Base-by-base conservation (phyloP, 2,113 vertebrate genomes). In the Semnornis frantzii region DNA sequence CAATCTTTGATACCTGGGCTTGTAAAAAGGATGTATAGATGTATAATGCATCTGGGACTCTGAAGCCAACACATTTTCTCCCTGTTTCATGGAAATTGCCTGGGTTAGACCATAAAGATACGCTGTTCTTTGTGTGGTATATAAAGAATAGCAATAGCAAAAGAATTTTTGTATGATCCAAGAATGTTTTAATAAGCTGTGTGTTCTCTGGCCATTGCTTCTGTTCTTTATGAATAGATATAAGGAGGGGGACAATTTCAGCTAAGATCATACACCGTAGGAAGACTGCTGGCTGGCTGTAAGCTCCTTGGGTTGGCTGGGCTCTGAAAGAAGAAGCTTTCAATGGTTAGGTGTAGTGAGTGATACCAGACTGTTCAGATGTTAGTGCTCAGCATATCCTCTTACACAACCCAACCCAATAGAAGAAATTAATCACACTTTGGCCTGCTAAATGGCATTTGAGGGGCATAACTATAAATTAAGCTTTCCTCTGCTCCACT, bases 401-500 rank as follows among this genome's bases (percentile, higher is more conserved):
- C 60, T 92, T 82, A 64, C 48, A 66, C 37, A 86, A 63, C 31
- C 11, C 64, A 73, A 24, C 57, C 52, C 1, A 8, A 54, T 4
- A 74, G 75, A 83, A 87, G 5, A 89, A 91, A 87, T 80, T 80
- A 68, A 94, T 87, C 60, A 57, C 12, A 13, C n/a, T 60, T 94
- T 48, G 46, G 46, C 71, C 63, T 76, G 57, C 33, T 87, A 54
- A 80, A 74, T 77, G 37, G 52, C n/a, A 74, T 80, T 71, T 59
- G 65, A 28, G 60, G 58, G 46, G 4, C 52, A 68, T 57, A 82
- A 44, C 60, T 63, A 64, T 71, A 77, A 94, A 93, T 71, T 76
- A 72, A 87, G 52, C 42, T 83, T 92, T 76, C 74, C 15, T 54
- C 48, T 79, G 25, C 66, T 48, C 37, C 73, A 71, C 62, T 54